These are phyloP conservation scores for Riparia riparia DNA, from an alignment of 2,113 vertebrate genomes.

Conservation along the genomic window DNA sequence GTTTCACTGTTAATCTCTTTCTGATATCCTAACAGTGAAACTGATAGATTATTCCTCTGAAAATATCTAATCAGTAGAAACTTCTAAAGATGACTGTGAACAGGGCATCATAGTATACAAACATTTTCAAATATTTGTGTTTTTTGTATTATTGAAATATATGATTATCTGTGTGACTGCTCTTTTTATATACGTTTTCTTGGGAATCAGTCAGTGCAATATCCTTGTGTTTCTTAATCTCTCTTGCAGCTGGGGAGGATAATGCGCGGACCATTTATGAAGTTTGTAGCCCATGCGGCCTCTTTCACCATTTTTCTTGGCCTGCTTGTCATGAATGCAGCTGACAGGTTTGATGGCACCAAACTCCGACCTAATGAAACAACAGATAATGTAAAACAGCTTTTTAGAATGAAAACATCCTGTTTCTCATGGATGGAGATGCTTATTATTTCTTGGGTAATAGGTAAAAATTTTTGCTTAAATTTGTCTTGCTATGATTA, in stretches of 20 bases:
- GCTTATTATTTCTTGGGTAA: slow-evolving; percentile 95
- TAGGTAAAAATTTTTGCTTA: slow-evolving; percentile 83
- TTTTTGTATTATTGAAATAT: not conserved
- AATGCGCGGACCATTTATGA: slow-evolving; percentile 93
- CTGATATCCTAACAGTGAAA: not conserved
- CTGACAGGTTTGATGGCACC: slow-evolving; percentile 93
- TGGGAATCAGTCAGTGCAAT: not conserved
- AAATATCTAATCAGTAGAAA: not conserved
- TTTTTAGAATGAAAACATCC: slow-evolving; percentile 96
- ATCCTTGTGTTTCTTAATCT: slow-evolving; percentile 37
- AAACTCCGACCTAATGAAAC: slow-evolving; percentile 93
- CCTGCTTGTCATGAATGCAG: slow-evolving; percentile 92
- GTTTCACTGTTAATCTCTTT: not conserved
- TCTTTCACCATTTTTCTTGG: slow-evolving; percentile 95
- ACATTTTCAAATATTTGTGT: not conserved
- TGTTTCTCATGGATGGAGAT: slow-evolving; percentile 96
- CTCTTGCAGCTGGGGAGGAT: slow-evolving; percentile 88
- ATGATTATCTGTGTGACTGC: not conserved
- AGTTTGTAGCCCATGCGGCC: slow-evolving; percentile 94
- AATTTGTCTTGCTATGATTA: not conserved
- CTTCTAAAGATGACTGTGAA: not conserved
- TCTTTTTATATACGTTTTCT: not conserved
- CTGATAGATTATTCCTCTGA: not conserved
- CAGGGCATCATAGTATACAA: not conserved
- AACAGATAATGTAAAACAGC: slow-evolving; percentile 88